Percentiles rank a stretch among this genome's conserved stretches.
phyloP scores from a whole-genome alignment of 2,113 vertebrate genomes.

The Pachyramphus minor region DNA sequence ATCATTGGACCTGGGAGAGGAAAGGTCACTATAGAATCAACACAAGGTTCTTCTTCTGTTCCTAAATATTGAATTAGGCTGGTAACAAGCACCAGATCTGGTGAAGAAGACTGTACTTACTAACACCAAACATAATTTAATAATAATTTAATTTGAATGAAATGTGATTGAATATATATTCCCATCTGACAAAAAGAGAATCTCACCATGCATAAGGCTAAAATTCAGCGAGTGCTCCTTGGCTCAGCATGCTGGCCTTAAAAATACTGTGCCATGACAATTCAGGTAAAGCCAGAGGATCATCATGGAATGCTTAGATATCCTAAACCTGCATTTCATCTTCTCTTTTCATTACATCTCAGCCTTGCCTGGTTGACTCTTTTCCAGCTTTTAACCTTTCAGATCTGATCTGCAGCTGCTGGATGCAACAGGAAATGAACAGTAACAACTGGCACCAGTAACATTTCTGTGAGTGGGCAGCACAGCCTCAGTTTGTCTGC shows the following conservation, averaged over 20 bases:
- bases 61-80: neutral
- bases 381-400: neutral
- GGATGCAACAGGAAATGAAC: constrained; percentile 6
- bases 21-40: neutral
- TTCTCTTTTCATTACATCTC: neutral
- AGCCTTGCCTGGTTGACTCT: neutral
- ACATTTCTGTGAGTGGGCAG: neutral
- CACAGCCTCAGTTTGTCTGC: neutral
- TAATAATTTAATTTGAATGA: neutral
- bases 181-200: neutral
- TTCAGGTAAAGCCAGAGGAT: neutral
- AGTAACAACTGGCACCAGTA: neutral
- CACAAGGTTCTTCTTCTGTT: neutral
- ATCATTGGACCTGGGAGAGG: neutral
- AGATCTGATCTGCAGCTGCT: neutral
- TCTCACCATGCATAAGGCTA: neutral
- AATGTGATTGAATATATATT: neutral
- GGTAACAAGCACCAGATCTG: neutral
- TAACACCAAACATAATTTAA: neutral
- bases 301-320: neutral
- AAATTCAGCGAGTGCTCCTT: neutral
- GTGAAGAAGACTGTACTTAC: neutral
- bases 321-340: neutral
- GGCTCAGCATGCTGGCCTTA: neutral
- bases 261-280: neutral